phyloP scores from a whole-genome alignment of 2,797 vertebrate species.

The Silurus aristotelis region DNA sequence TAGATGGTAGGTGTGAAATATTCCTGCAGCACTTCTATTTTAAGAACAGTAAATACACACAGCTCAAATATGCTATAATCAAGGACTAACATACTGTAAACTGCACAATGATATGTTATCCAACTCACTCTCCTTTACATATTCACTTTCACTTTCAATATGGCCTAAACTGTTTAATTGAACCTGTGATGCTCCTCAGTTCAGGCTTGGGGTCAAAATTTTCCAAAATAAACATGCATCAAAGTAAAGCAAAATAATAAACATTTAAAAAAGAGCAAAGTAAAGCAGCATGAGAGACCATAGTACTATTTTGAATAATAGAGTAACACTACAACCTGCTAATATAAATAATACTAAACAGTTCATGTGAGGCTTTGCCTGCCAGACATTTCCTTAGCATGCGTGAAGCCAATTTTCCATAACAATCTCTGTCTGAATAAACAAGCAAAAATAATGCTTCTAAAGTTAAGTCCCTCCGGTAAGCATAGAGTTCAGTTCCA shows the following conservation, averaged over 20 bases:
- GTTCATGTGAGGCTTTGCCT: not conserved
- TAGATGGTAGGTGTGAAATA: constrained; percentile 79
- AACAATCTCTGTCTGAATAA: not conserved
- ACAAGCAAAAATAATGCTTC: not conserved
- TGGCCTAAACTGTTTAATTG: not conserved
- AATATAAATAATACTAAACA: not conserved
- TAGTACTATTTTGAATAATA: constrained; percentile 1
- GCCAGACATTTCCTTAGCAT: not conserved
- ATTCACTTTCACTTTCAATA: constrained; percentile 1
- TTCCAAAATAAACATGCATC: not conserved
- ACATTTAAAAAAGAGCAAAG: too few relatives aligned
- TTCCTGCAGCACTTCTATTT: not conserved
- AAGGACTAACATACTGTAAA: not conserved
- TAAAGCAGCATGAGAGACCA: not conserved
- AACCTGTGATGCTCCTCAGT: not conserved
- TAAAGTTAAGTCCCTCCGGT: not conserved
- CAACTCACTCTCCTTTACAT: not conserved
- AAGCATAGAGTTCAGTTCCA: not conserved
- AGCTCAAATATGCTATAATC: not conserved
- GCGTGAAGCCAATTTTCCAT: not conserved
- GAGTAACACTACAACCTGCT: not conserved
- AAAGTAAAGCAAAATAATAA: not conserved
- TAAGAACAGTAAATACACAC: not conserved
- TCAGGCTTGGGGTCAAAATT: not conserved
- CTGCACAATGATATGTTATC: not conserved